A percentile compares a stretch with the other conserved stretches of the same genome.
These are phyloP conservation scores for Trichomycterus rosablanca DNA, from an alignment of 2,113 vertebrate genomes.

Conservation along the genomic window DNA sequence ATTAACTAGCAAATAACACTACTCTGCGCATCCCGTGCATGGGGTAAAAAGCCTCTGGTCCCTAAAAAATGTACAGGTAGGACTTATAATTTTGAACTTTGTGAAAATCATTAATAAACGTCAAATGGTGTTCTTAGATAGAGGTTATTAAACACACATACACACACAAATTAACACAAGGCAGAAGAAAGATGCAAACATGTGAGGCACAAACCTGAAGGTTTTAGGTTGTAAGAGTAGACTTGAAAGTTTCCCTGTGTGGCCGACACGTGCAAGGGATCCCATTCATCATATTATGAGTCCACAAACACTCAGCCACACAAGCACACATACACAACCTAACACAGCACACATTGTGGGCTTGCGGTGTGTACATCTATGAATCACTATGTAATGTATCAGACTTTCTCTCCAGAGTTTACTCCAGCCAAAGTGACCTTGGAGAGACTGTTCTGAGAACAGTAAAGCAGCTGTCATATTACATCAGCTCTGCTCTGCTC, in stretches of 20 bases:
- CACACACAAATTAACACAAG: not conserved
- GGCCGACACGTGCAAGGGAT: not conserved
- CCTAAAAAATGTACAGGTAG: conserved; percentile 40
- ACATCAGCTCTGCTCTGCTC: conserved; percentile 58
- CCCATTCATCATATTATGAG: conserved; percentile 9
- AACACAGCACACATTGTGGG: not conserved
- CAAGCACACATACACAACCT: not conserved
- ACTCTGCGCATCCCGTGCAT: conserved; percentile 46
- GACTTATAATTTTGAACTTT: conserved; percentile 44
- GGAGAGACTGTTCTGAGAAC: conserved; percentile 55
- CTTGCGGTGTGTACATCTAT: not conserved
- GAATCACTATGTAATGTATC: conserved; percentile 21
- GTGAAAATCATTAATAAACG: conserved; percentile 71
- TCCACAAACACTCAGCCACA: conserved; percentile 5
- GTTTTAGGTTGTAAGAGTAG: not conserved
- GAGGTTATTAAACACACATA: not conserved
- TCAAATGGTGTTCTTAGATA: conserved; percentile 46
- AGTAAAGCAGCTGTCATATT: conserved; percentile 71
- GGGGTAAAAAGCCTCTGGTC: conserved; percentile 41
- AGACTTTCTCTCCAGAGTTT: conserved; percentile 33
- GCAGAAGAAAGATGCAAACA: not conserved
- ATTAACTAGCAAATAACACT: conserved; percentile 72
- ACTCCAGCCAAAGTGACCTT: conserved; percentile 63
- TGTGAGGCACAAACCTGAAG: not conserved
- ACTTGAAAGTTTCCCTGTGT: conserved; percentile 23